phyloP scores from a whole-genome alignment of 2,888 invertebrate species.

The Opisthograptis luteolata region DNA sequence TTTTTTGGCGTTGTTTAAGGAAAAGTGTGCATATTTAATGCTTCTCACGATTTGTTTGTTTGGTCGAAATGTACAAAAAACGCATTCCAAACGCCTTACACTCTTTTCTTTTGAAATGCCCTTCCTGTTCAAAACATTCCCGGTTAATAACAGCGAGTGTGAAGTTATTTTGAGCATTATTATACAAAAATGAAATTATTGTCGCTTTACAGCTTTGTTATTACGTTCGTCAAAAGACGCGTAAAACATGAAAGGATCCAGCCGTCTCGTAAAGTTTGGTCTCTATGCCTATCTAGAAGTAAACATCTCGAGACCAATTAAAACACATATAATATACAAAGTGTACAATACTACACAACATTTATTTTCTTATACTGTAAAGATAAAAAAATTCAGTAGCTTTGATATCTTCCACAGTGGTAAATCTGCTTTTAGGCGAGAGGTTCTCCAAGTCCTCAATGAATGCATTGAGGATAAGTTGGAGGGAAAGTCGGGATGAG shows the following conservation, averaged over 20 bases:
- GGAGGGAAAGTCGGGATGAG: too few species aligned
- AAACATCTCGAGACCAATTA: not conserved
- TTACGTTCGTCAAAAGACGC: conserved; percentile 26
- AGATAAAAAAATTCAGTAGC: too few species aligned
- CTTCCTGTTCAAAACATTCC: conserved; percentile 1
- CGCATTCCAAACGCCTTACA: not conserved
- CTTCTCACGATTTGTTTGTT: too few species aligned
- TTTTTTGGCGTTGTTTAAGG: too few species aligned
- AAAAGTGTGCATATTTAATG: too few species aligned
- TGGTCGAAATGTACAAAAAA: too few species aligned
- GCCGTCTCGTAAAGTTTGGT: conserved; percentile 7
- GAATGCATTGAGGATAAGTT: too few species aligned
- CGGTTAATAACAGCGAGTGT: conserved; percentile 16
- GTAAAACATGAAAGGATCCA: conserved; percentile 30
- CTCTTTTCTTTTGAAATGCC: not conserved
- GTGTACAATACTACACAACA: too few species aligned
- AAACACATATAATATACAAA: not conserved
- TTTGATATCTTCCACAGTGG: too few species aligned
- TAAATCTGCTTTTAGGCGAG: too few species aligned
- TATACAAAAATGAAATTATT: conserved; percentile 16
- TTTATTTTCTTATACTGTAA: too few species aligned
- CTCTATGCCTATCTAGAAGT: not conserved
- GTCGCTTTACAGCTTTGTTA: conserved; percentile 19
- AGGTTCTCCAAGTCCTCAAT: too few species aligned
- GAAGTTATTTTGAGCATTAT: conserved; percentile 2